Evolutionary conservation across 2,888 invertebrate genomes (phyloP).

Genomic region (Tinea pellionella): DNA sequence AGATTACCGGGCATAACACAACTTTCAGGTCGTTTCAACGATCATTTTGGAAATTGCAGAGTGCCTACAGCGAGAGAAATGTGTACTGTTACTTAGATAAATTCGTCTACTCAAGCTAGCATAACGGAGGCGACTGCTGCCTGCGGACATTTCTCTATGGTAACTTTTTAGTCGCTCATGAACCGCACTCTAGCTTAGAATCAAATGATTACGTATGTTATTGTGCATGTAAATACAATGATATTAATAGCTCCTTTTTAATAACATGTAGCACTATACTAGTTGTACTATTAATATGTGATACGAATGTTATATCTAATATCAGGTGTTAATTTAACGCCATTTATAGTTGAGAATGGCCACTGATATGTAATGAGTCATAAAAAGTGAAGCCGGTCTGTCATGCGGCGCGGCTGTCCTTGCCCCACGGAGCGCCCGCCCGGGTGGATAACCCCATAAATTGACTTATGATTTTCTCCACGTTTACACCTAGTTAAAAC

Average conservation of each 20-base stretch:
- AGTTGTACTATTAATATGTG: constrained; percentile 16
- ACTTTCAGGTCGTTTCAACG: too few relatives aligned
- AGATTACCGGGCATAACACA: too few relatives aligned
- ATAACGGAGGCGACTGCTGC: too few relatives aligned
- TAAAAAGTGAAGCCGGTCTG: constrained; percentile 25
- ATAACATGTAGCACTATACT: background rate
- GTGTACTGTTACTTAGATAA: too few relatives aligned
- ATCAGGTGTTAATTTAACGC: constrained; percentile 41
- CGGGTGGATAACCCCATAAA: constrained; percentile 32
- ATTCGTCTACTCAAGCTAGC: too few relatives aligned
- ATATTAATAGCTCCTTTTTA: background rate
- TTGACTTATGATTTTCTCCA: constrained; percentile 26
- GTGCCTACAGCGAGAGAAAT: too few relatives aligned
- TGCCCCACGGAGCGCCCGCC: constrained; percentile 14
- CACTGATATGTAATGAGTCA: constrained; percentile 27
- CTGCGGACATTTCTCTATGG: too few relatives aligned
- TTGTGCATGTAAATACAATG: background rate
- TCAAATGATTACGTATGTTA: too few relatives aligned
- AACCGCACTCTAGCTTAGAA: too few relatives aligned
- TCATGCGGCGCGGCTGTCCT: constrained; percentile 1
- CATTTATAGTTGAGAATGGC: constrained; percentile 30
- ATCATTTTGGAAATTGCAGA: too few relatives aligned
- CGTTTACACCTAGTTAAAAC: constrained; percentile 32
- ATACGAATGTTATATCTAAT: constrained; percentile 17
- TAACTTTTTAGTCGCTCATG: too few relatives aligned